Conservation (phyloP, 2,113 vertebrate species). For the Rhinoderma darwinii region DNA sequence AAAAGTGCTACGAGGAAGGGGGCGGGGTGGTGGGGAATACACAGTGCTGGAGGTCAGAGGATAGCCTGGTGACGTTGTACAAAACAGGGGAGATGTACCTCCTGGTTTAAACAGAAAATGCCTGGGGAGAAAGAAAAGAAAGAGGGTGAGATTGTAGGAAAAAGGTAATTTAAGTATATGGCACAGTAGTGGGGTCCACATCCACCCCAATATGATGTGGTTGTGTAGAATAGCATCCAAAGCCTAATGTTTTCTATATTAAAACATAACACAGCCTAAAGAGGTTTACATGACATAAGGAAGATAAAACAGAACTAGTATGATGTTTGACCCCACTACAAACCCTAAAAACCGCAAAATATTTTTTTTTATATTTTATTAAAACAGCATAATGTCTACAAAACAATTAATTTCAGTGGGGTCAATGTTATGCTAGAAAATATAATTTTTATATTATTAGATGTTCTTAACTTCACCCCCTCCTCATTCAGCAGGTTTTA, state of each 20-base stretch:
- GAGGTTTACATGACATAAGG: background rate
- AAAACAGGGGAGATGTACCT: slow-evolving; percentile 96
- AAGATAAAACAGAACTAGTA: background rate
- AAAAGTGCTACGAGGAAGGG: slow-evolving; percentile 94
- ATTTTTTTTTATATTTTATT: too few species aligned
- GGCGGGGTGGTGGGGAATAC: slow-evolving; percentile 95
- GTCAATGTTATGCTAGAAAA: background rate
- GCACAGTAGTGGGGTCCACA: background rate
- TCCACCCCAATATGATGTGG: background rate
- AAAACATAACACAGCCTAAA: background rate
- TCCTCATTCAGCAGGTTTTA: too few species aligned
- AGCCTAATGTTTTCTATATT: background rate
- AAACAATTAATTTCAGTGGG: background rate
- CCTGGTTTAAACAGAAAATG: slow-evolving; percentile 99
- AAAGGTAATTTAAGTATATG: background rate
- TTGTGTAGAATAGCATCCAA: background rate
- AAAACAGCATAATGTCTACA: background rate
- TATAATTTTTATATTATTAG: background rate
- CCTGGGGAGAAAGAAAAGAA: slow-evolving; percentile 76
- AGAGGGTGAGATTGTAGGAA: background rate
- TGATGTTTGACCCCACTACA: background rate
- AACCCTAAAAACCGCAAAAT: background rate
- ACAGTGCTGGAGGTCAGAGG: slow-evolving; percentile 98
- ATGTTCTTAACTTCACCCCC: too few species aligned
- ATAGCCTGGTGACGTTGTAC: slow-evolving; percentile 93